Evolutionary conservation across 2,888 invertebrate genomes (phyloP).

Genomic region (Alviniconcha strummeri): DNA sequence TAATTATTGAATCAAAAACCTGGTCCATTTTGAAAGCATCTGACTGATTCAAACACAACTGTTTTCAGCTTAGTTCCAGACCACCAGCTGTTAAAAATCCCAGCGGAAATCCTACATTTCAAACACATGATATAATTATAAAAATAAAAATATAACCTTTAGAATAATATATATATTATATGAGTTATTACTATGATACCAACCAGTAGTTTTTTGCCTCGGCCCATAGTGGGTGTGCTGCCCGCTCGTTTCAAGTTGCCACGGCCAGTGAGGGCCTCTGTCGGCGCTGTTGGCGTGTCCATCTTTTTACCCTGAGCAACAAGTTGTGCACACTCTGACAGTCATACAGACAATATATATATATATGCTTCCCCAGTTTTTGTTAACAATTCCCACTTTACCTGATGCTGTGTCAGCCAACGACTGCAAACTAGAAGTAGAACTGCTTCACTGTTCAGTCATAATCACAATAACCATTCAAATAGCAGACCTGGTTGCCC

Average conservation of each 20-base stretch:
- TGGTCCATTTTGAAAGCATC: not conserved
- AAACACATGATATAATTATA: not conserved
- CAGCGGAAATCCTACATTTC: not conserved
- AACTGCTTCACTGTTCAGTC: too few relatives aligned
- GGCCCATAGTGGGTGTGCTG: slow-evolving; percentile 48
- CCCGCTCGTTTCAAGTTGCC: slow-evolving; percentile 37
- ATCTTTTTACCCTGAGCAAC: slow-evolving; percentile 8
- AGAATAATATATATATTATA: not conserved
- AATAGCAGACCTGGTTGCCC: too few relatives aligned
- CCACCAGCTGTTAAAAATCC: too few relatives aligned
- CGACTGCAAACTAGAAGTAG: too few relatives aligned
- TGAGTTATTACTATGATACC: slow-evolving; percentile 4
- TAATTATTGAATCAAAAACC: not conserved
- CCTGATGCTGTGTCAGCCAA: too few relatives aligned
- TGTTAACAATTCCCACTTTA: too few relatives aligned
- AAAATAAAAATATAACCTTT: not conserved
- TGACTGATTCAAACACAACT: not conserved
- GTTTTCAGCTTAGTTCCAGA: not conserved
- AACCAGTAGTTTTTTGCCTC: slow-evolving; percentile 54
- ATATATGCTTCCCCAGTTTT: not conserved
- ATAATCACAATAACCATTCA: too few relatives aligned
- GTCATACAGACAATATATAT: not conserved
- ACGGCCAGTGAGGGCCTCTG: slow-evolving; percentile 17
- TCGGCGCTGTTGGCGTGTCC: slow-evolving; percentile 30
- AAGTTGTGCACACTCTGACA: not conserved